Evolutionary conservation across 2,113 vertebrate species (phyloP).

Genomic region (Bostrychus sinensis): DNA sequence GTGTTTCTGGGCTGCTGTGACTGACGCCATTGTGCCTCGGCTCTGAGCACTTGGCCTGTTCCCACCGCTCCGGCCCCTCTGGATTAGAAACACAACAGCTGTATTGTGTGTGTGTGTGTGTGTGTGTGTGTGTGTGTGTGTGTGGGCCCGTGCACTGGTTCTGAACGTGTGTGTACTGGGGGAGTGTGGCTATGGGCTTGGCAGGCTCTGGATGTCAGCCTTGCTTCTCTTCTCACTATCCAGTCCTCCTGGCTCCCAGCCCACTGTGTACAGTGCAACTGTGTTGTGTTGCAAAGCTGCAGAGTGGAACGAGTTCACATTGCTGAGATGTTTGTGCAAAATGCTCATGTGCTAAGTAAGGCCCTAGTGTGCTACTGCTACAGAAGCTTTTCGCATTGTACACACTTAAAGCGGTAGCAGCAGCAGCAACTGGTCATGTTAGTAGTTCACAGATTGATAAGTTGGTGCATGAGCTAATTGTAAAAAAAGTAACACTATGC

Average conservation of each 20-base stretch:
- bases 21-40: slow-evolving; percentile 75
- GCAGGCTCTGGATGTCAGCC: slow-evolving; percentile 51
- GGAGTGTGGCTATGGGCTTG: slow-evolving; percentile 25
- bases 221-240: slow-evolving; percentile 56
- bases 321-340: slow-evolving; percentile 46
- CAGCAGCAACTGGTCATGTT: background rate
- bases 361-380: background rate
- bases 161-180: slow-evolving; percentile 38
- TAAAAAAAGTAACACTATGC: too few species aligned
- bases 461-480: too few species aligned
- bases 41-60: slow-evolving; percentile 63
- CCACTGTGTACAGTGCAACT: slow-evolving; percentile 55
- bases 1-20: slow-evolving; percentile 60
- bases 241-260: slow-evolving; percentile 47
- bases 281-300: slow-evolving; percentile 49
- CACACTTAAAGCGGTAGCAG: background rate
- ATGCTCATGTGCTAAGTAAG: slow-evolving; percentile 29
- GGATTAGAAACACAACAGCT: slow-evolving; percentile 79
- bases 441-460: too few species aligned
- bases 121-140: slow-evolving; percentile 42
- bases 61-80: slow-evolving; percentile 67
- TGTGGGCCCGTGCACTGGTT: slow-evolving; percentile 48
- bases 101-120: slow-evolving; percentile 70
- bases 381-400: background rate
- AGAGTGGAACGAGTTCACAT: slow-evolving; percentile 56